Percentiles rank a stretch among this genome's conserved stretches.
These are phyloP conservation scores for Archips xylosteana DNA, from an alignment of 2,888 invertebrate genomes.

Conservation along the genomic window DNA sequence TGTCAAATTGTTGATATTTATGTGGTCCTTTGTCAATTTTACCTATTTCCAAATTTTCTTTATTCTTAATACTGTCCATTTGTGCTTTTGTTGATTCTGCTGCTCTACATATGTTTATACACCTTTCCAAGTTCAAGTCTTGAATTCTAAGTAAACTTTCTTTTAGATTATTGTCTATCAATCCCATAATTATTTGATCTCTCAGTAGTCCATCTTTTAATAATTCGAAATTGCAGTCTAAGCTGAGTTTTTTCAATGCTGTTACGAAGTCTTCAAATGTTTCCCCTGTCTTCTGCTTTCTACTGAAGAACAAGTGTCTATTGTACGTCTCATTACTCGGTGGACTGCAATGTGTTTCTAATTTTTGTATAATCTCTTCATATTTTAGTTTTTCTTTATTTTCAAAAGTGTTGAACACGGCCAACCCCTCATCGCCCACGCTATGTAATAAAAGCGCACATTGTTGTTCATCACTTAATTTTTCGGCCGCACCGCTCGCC, in stretches of 20 bases:
- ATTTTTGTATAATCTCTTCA: constrained; percentile 4
- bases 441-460: constrained; percentile 17
- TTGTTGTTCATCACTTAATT: constrained; percentile 6
- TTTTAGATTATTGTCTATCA: constrained; percentile 3
- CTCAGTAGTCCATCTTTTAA: constrained; percentile 9
- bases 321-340: constrained; percentile 31
- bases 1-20: background rate
- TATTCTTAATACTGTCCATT: constrained; percentile 3
- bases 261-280: background rate
- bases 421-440: constrained; percentile 12
- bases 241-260: constrained; percentile 16
- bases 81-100: constrained; percentile 6
- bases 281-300: constrained; percentile 8
- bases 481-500: constrained; percentile 10
- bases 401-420: constrained; percentile 22
- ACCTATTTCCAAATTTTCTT: background rate
- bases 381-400: constrained; percentile 11
- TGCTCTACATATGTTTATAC: constrained; percentile 13
- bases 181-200: constrained; percentile 27
- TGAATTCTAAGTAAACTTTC: constrained; percentile 14
- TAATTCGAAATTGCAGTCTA: constrained; percentile 19
- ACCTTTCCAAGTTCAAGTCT: constrained; percentile 13
- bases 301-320: constrained; percentile 16
- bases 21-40: background rate
- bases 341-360: constrained; percentile 26